Conservation (phyloP, 1,140 invertebrate genomes). For the Temnothorax curvispinosus region DNA sequence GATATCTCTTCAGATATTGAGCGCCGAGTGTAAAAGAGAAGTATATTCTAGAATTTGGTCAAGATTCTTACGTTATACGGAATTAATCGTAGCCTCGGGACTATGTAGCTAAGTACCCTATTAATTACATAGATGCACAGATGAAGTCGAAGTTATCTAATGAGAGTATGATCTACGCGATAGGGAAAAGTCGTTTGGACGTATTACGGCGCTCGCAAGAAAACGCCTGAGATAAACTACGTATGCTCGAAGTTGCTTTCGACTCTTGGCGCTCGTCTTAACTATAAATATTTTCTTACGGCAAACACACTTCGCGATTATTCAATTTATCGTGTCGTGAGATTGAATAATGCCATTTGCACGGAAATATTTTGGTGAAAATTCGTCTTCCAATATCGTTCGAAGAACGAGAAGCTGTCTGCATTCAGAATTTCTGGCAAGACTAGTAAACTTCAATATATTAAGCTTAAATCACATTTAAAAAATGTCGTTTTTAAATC, state of each 20-base stretch:
- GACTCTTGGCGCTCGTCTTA: background rate
- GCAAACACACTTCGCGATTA: background rate
- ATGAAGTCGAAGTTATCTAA: constrained; percentile 15
- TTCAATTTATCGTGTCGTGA: background rate
- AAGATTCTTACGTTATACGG: constrained; percentile 63
- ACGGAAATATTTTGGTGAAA: background rate
- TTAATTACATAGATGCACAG: constrained; percentile 22
- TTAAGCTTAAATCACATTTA: background rate
- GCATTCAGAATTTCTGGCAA: background rate
- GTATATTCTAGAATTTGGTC: constrained; percentile 68
- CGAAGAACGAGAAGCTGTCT: background rate
- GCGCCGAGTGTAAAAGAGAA: constrained; percentile 57
- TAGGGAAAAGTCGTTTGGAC: constrained; percentile 18
- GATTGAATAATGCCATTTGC: background rate
- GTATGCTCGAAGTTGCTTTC: background rate
- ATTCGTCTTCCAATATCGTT: background rate
- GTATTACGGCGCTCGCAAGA: background rate
- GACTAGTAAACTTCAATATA: background rate
- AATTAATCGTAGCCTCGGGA: constrained; percentile 44
- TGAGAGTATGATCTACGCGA: constrained; percentile 11
- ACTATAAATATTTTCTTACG: background rate
- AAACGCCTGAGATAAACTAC: background rate
- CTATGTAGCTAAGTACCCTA: constrained; percentile 19
- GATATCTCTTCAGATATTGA: constrained; percentile 46
- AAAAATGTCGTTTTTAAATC: background rate